Percentiles rank a stretch among this genome's conserved stretches.
Conservation (phyloP, 2,888 invertebrate genomes). For the Drosophila affinis region DNA sequence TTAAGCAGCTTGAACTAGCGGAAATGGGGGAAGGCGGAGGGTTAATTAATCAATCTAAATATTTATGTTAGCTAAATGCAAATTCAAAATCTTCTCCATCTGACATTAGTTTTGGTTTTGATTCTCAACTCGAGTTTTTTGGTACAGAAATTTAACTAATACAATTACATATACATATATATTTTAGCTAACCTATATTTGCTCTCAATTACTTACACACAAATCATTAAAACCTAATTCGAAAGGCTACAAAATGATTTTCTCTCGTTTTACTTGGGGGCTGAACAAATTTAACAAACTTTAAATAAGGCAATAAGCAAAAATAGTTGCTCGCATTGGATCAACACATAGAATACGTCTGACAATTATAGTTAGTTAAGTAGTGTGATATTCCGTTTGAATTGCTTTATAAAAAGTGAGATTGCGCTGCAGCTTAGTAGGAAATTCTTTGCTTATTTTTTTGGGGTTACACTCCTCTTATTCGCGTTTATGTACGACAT, state of each 20-base stretch:
- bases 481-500: constrained; percentile 11
- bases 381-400: constrained; percentile 13
- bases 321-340: constrained; percentile 46
- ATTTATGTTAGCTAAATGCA: constrained; percentile 51
- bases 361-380: constrained; percentile 18
- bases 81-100: constrained; percentile 1
- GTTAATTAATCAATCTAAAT: constrained; percentile 45
- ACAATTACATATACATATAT: constrained; percentile 19
- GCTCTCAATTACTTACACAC: constrained; percentile 51
- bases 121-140: constrained; percentile 53
- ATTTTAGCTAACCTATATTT: constrained; percentile 63
- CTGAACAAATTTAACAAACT: constrained; percentile 66
- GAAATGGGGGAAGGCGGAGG: constrained; percentile 25
- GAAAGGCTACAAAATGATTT: constrained; percentile 55
- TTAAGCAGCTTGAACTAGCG: constrained; percentile 58
- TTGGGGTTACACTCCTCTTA: background rate
- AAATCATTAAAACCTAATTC: constrained; percentile 62
- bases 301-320: constrained; percentile 69
- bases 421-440: constrained; percentile 55
- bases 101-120: constrained; percentile 37
- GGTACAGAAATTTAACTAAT: constrained; percentile 60
- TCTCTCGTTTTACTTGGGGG: constrained; percentile 23
- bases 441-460: constrained; percentile 36
- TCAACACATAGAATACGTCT: constrained; percentile 47
- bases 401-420: constrained; percentile 69